These are phyloP conservation scores for Euschistus heros DNA, from an alignment of 1,140 invertebrate genomes.

Conservation along the genomic window DNA sequence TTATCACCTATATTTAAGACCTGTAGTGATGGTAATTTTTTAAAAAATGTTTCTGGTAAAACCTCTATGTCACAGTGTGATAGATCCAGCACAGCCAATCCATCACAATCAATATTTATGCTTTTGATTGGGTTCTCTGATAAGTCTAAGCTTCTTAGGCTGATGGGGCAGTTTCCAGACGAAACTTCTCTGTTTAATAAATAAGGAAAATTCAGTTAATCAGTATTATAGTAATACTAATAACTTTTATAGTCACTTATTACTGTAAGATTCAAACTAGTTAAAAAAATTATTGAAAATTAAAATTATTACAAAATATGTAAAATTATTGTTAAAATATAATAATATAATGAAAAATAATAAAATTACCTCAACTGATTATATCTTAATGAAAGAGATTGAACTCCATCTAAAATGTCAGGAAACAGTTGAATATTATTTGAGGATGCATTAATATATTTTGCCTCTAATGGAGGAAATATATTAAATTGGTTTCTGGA, in stretches of 20 bases:
- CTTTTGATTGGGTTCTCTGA: constrained; percentile 6
- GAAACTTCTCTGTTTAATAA: not conserved
- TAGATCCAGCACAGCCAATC: not conserved
- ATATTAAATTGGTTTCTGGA: not conserved
- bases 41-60: not conserved
- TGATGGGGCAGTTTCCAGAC: not conserved
- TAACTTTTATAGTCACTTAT: too few species aligned
- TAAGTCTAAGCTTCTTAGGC: not conserved
- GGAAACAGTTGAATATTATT: not conserved
- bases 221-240: too few species aligned
- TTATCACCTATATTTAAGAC: not conserved
- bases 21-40: not conserved
- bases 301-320: too few species aligned
- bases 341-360: too few species aligned
- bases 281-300: too few species aligned
- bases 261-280: too few species aligned
- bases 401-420: not conserved
- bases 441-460: not conserved
- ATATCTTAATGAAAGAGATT: not conserved
- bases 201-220: too few species aligned
- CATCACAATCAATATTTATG: not conserved
- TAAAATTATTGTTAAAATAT: too few species aligned
- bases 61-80: not conserved
- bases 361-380: constrained; percentile 4
- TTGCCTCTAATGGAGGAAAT: not conserved